Evolutionary conservation across 2,888 invertebrate species (phyloP).

Genomic region (Chrysopilus asiliformis): DNA sequence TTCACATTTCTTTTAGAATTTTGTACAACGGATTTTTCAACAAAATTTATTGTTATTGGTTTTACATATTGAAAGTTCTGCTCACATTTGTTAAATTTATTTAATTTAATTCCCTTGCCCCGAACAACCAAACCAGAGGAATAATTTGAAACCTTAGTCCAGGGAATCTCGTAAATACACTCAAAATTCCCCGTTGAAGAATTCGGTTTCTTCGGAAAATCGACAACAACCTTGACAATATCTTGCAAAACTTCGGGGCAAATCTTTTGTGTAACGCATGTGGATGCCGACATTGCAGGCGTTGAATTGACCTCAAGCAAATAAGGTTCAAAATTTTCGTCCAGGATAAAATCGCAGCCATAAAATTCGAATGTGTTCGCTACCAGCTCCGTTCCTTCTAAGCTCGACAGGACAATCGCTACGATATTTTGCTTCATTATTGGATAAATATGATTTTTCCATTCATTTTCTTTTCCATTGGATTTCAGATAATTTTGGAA

Average conservation of each 20-base stretch:
- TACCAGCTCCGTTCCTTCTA: conserved; percentile 53
- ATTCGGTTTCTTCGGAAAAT: conserved; percentile 26
- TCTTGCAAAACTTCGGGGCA: conserved; percentile 73
- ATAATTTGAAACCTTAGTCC: conserved; percentile 4
- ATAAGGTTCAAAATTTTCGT: conserved; percentile 74
- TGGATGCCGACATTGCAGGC: conserved; percentile 70
- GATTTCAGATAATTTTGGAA: conserved; percentile 50
- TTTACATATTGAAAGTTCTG: too few species aligned
- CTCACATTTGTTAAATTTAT: too few species aligned
- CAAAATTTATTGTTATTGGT: too few species aligned
- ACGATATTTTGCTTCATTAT: conserved; percentile 74
- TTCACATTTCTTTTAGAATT: too few species aligned
- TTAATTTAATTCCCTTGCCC: too few species aligned
- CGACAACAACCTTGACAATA: conserved; percentile 65
- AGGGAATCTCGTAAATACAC: conserved; percentile 32
- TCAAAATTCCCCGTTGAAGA: conserved; percentile 47
- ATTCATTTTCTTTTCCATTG: conserved; percentile 39
- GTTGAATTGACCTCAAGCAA: conserved; percentile 86
- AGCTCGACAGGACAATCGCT: conserved; percentile 63
- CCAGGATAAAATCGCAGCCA: conserved; percentile 85
- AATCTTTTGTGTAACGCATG: conserved; percentile 67
- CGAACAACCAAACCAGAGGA: conserved; percentile 5
- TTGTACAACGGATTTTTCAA: too few species aligned
- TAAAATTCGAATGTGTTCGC: conserved; percentile 77
- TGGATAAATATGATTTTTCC: conserved; percentile 63